Evolutionary conservation across 2,888 invertebrate species (phyloP).

Genomic region (Merodon equestris): DNA sequence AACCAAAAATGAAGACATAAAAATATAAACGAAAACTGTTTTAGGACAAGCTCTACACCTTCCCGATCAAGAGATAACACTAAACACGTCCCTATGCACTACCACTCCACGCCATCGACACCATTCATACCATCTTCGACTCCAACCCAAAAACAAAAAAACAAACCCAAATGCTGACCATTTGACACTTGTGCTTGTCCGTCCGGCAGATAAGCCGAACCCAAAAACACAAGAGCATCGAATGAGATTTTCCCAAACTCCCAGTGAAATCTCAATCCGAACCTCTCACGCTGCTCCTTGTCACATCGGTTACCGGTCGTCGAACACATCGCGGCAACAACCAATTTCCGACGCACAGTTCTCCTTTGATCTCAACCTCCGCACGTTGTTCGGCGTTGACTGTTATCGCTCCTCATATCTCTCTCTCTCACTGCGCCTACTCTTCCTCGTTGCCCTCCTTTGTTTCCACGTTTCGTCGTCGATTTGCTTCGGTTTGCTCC

Average conservation of each 20-base stretch:
- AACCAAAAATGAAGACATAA: too few relatives aligned
- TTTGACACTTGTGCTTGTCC: conserved; percentile 45
- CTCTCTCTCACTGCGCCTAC: background rate
- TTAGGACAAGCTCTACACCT: conserved; percentile 15
- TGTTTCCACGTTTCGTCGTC: too few relatives aligned
- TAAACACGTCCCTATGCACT: conserved; percentile 2
- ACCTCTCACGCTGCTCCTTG: conserved; percentile 47
- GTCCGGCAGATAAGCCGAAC: conserved; percentile 23
- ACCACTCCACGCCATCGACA: too few relatives aligned
- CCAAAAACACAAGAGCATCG: background rate
- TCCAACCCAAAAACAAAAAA: too few relatives aligned
- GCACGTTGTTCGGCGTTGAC: background rate
- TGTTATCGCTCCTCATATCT: conserved; percentile 48
- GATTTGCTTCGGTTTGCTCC: background rate
- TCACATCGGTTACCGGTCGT: conserved; percentile 5
- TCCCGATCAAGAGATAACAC: conserved; percentile 17
- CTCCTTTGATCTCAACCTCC: conserved; percentile 36
- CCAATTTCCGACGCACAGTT: conserved; percentile 1
- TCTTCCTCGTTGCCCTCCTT: background rate
- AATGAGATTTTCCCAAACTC: conserved; percentile 43
- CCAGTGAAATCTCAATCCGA: conserved; percentile 47
- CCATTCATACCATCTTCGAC: too few relatives aligned
- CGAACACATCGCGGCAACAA: background rate
- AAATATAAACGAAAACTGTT: conserved; percentile 1
- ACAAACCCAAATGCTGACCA: conserved; percentile 3